Evolutionary conservation across 1,140 invertebrate genomes (phyloP).

Genomic region (Arion vulgaris): DNA sequence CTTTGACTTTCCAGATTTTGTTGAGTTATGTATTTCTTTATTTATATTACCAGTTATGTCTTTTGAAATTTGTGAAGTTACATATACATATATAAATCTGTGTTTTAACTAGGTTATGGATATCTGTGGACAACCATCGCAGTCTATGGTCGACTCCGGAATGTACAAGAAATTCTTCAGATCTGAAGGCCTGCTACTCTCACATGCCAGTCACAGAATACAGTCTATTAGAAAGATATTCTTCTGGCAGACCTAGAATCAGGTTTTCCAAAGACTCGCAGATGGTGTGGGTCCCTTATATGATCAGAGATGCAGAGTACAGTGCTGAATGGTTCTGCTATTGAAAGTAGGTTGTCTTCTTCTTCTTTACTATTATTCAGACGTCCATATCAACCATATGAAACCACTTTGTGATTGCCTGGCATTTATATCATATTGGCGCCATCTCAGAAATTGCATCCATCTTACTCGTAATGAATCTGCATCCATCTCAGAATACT

Average conservation of each 20-base stretch:
- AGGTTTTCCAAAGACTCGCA: background rate
- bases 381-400: too few relatives aligned
- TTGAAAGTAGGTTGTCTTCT: background rate
- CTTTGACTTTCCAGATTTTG: too few relatives aligned
- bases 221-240: slow-evolving; percentile 4
- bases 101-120: background rate
- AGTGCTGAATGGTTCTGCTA: background rate
- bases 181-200: background rate
- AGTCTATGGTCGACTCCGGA: background rate
- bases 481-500: too few relatives aligned
- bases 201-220: background rate
- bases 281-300: background rate
- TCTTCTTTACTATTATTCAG: too few relatives aligned
- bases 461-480: too few relatives aligned
- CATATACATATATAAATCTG: too few relatives aligned
- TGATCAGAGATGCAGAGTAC: slow-evolving; percentile 1
- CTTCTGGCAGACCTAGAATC: background rate
- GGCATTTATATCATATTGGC: too few relatives aligned
- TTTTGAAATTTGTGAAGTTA: too few relatives aligned
- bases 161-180: background rate
- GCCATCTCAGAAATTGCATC: too few relatives aligned
- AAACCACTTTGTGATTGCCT: too few relatives aligned
- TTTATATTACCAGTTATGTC: too few relatives aligned
- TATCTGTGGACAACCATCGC: background rate
- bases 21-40: too few relatives aligned